Evolutionary conservation across 1,140 invertebrate species (phyloP).

Genomic region (Onthophagus taurus): DNA sequence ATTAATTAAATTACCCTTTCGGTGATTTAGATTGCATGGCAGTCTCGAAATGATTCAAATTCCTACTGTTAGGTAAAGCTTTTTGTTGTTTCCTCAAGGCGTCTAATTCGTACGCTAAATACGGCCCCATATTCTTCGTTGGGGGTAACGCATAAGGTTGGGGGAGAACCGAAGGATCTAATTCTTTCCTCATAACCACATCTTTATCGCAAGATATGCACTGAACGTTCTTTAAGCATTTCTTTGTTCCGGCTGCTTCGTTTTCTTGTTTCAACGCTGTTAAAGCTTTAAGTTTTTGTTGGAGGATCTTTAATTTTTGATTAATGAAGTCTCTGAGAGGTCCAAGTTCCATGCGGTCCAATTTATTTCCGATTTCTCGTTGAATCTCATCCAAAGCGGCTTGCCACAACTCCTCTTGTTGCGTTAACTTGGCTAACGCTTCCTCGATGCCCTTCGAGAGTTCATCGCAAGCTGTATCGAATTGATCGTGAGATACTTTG

Average conservation of each 20-base stretch:
- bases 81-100: constrained; percentile 47
- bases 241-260: constrained; percentile 58
- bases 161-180: constrained; percentile 39
- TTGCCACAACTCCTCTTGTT: constrained; percentile 52
- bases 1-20: background rate
- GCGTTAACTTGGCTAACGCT: constrained; percentile 48
- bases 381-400: constrained; percentile 56
- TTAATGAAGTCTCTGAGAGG: constrained; percentile 57
- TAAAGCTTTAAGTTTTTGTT: constrained; percentile 52
- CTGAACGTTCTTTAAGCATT: constrained; percentile 49
- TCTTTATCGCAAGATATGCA: constrained; percentile 66
- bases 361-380: constrained; percentile 53
- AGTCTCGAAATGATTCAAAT: constrained; percentile 37
- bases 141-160: constrained; percentile 39
- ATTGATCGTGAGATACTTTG: constrained; percentile 61
- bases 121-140: constrained; percentile 49
- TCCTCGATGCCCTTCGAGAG: constrained; percentile 51
- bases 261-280: constrained; percentile 46
- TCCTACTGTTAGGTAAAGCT: constrained; percentile 34
- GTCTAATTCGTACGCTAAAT: constrained; percentile 58
- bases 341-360: constrained; percentile 55
- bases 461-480: constrained; percentile 55
- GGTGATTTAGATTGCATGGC: constrained; percentile 21
- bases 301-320: constrained; percentile 48
- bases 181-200: constrained; percentile 55